Base-by-base conservation (phyloP, 2,797 vertebrate species). In the Xerus rutilus region DNA sequence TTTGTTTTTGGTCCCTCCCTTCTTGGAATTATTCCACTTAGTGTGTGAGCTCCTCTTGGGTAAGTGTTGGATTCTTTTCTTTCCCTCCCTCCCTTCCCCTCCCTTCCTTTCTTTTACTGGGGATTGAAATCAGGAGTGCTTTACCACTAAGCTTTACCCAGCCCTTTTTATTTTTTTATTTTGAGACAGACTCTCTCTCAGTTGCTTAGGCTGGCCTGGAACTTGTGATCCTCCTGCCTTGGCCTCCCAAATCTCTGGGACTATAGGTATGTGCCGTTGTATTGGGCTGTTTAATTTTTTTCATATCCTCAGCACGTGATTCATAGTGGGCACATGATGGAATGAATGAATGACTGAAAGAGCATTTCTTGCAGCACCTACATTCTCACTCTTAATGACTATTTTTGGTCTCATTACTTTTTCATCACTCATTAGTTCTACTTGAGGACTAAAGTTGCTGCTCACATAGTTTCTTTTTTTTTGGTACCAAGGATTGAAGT, bases 261-360 rank as follows among this genome's bases (percentile, higher is more conserved):
- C 25, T 59, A 59, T 59, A 59, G 21, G 59, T 11, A 10, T 62
- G 23, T 62, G 59, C 23, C 23, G 25, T 25, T 23, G 9, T 4
- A 62, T 21, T 62, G 59, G 59, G 59, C 2, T 96, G 21, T 43
- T 92, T 84, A 47, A 69, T 91, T 82, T 78, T 91, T 96, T 93
- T 85, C 21, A 52, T 77, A 67, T 45, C 78, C 25, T 91, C 30
- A 90, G 70, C 70, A 45, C 6, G 30, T 64, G 43, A 78, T n/a
- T 79, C 23, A 57, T 59, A 90, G 18, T 94, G 25, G 45, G 21
- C 74, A 85, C 35, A 9, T 54, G 77, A 76, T 81, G 21, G 20
- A 65, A 57, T 84, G 88, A 83, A 57, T 52, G 83, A 78, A 21
- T 81, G 59, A 78, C 18, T 85, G 39, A 72, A 43, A 45, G 39